Conservation (phyloP, 53 echinoderm and acorn worm species). For the Echinarachnius parma region DNA sequence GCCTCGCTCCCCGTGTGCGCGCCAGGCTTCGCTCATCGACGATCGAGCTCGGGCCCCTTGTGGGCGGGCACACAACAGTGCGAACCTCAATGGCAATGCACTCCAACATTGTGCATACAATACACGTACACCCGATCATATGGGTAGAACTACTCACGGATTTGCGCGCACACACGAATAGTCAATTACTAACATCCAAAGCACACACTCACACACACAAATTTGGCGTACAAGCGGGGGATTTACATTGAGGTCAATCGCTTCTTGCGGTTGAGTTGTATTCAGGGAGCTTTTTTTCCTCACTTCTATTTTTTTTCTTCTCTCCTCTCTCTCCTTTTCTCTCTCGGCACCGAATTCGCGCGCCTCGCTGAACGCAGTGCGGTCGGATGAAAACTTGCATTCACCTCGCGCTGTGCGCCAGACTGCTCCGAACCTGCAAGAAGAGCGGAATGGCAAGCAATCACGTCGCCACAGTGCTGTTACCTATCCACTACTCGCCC, state of each 20-base stretch:
- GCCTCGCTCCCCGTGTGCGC: not conserved
- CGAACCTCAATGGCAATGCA: too few relatives aligned
- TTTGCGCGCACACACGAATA: too few relatives aligned
- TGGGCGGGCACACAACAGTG: slow-evolving; percentile 42
- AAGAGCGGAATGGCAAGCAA: slow-evolving; percentile 8
- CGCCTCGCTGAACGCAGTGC: slow-evolving; percentile 23
- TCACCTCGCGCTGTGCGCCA: slow-evolving; percentile 3
- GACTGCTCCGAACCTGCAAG: slow-evolving; percentile 1
- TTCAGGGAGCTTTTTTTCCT: slow-evolving; percentile 29
- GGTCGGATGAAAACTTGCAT: slow-evolving; percentile 34
- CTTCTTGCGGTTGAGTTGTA: slow-evolving; percentile 37
- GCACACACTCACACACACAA: slow-evolving; percentile 29
- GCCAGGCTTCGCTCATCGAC: not conserved
- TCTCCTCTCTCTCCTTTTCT: too few relatives aligned
- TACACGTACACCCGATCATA: too few relatives aligned
- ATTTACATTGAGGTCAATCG: slow-evolving; percentile 49
- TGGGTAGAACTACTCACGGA: too few relatives aligned
- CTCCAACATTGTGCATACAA: too few relatives aligned
- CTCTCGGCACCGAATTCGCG: too few relatives aligned
- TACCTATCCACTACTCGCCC: slow-evolving; percentile 1
- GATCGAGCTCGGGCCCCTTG: slow-evolving; percentile 18
- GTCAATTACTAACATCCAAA: too few relatives aligned
- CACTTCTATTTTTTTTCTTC: not conserved
- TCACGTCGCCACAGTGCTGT: too few relatives aligned
- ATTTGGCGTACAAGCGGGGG: slow-evolving; percentile 35